Evolutionary conservation across 2,797 vertebrate species (phyloP).

Genomic region (Anguilla anguilla): DNA sequence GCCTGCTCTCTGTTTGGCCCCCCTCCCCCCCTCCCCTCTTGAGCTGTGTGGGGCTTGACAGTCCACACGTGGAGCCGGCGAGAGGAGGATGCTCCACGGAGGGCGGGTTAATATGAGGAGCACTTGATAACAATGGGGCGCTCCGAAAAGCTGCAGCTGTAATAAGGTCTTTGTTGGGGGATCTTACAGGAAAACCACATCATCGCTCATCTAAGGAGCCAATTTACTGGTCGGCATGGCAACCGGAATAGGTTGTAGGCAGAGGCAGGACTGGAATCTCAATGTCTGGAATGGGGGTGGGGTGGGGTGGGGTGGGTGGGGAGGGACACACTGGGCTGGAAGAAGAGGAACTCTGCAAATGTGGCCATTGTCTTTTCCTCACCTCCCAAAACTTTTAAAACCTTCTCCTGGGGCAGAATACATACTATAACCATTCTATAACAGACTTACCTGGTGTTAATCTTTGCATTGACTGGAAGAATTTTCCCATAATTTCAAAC

Average conservation of each 20-base stretch:
- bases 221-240: slow-evolving; percentile 79
- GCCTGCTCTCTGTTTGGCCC: not conserved
- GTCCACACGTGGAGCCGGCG: slow-evolving; percentile 50
- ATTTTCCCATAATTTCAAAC: not conserved
- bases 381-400: not conserved
- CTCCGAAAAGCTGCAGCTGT: slow-evolving; percentile 78
- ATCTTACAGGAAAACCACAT: slow-evolving; percentile 66
- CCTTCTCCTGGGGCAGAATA: not conserved
- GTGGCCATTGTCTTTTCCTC: slow-evolving; percentile 39
- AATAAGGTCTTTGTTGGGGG: slow-evolving; percentile 83
- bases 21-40: not conserved
- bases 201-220: slow-evolving; percentile 82
- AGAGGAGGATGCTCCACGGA: slow-evolving; percentile 62
- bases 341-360: slow-evolving; percentile 62
- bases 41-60: not conserved
- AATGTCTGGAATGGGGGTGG: slow-evolving; percentile 64
- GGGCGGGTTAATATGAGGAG: slow-evolving; percentile 80
- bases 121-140: slow-evolving; percentile 78
- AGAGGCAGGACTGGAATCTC: slow-evolving; percentile 79
- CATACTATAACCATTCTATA: not conserved
- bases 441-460: not conserved
- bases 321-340: slow-evolving; percentile 43
- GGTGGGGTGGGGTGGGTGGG: slow-evolving; percentile 65
- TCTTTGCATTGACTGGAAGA: not conserved
- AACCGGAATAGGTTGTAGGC: slow-evolving; percentile 73